A percentile compares a stretch with the other conserved stretches of the same genome.
Evolutionary conservation across 53 echinoderm and acorn worm genomes (phyloP).

Genomic region (Mesocentrotus franciscanus): DNA sequence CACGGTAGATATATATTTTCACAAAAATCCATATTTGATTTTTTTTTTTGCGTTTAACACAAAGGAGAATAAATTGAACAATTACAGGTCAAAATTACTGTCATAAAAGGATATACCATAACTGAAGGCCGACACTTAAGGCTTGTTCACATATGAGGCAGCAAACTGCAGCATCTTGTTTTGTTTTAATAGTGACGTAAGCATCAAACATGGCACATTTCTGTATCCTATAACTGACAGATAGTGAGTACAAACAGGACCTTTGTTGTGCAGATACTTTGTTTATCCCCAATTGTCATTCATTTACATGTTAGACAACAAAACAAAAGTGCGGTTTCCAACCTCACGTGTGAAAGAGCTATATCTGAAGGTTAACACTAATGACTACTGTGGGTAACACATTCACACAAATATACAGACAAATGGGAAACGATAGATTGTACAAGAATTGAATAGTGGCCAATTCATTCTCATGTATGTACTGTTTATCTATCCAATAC

Average conservation of each 20-base stretch:
- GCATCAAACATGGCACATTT: too few species aligned
- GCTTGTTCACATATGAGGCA: too few species aligned
- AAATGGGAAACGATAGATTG: neutral
- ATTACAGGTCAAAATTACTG: neutral
- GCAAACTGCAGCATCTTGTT: too few species aligned
- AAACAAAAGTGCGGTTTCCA: too few species aligned
- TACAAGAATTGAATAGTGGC: neutral
- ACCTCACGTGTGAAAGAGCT: too few species aligned
- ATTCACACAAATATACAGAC: constrained; percentile 4
- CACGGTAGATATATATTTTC: neutral
- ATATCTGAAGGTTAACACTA: neutral
- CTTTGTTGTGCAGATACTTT: too few species aligned
- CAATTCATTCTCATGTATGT: neutral
- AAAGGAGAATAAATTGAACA: neutral
- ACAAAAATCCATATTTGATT: neutral
- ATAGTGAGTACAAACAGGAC: too few species aligned
- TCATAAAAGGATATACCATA: neutral
- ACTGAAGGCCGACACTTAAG: neutral
- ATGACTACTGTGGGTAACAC: neutral
- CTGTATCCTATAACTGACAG: too few species aligned
- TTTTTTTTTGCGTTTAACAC: neutral
- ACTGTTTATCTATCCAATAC: neutral
- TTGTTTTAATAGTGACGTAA: too few species aligned
- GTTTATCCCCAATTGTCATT: too few species aligned
- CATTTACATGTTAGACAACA: too few species aligned